Evolutionary conservation across 2,888 invertebrate species (phyloP), one percentile per base, ranked within the genome.

Genomic region (Cantharis rufa): DNA sequence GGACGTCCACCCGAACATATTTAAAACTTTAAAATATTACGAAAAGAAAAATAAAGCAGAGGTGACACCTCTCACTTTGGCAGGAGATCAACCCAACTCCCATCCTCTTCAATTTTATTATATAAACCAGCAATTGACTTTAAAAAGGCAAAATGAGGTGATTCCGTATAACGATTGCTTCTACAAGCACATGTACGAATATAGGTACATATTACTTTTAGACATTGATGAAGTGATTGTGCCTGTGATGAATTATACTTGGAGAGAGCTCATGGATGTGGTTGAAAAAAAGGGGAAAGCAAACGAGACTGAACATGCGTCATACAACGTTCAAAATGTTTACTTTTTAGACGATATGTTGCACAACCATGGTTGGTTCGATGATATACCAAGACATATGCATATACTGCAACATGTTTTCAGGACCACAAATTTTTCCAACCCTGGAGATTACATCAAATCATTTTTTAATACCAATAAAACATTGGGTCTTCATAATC

Each of bases 341-440:
- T 97, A 97, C 90, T 97, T 95, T 88, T 91, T 97, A 83, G 96
- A 97, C 86, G 94, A 95, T 86, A 91, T 95, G 82, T 91, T 93
- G 81, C 94, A 95, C 87, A 92, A 91, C 79, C 95, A 95, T 86
- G 93, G 92, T 78, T 93, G 92, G 90, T 94, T 94, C 88, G 92
- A 93, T 83, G 93, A 93, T 84, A 92, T 93, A 82, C 96, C 96
- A 77, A 92, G 80, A 69, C 96, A 97, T 87, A 93, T 97, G 94
- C 97, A 97, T 89, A 97, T 97, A 97, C 87, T 97, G 86, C 96
- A 96, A 88, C 96, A 97, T 89, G 96, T 96, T 66, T 95, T 96
- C 87, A 92, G 97, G 74, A 94, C 96, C 81, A 93, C 93, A 86
- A 97, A 97, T 89, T 97, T 95, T 89, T 97, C 97, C 9, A 96